These are phyloP conservation scores for Turnix velox DNA, from an alignment of 2,113 vertebrate species.

Conservation along the genomic window DNA sequence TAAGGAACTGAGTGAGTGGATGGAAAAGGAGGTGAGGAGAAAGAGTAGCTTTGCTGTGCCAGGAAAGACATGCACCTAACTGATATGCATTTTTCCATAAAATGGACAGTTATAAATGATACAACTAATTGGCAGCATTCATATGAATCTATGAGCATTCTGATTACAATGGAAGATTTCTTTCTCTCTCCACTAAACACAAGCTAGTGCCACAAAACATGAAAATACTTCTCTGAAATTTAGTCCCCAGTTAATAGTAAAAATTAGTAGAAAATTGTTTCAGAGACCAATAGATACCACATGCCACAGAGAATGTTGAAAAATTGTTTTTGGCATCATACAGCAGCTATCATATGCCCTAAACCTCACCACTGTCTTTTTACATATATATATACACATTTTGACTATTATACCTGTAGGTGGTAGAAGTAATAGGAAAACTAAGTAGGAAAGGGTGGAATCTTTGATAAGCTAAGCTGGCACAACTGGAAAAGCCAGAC, in stretches of 20 bases:
- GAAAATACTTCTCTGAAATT: not conserved
- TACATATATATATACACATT: not conserved
- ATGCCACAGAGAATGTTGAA: not conserved
- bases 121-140: not conserved
- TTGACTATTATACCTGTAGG: not conserved
- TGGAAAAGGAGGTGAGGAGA: not conserved
- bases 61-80: not conserved
- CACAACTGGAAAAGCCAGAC: conserved; percentile 24
- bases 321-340: not conserved
- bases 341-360: not conserved
- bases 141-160: not conserved
- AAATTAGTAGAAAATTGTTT: no score
- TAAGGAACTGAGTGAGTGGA: not conserved
- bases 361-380: not conserved
- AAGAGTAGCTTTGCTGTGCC: not conserved
- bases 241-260: not conserved
- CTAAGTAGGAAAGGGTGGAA: not conserved
- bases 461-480: conserved; percentile 17
- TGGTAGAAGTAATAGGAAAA: conserved; percentile 25
- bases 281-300: not conserved
- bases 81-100: not conserved
- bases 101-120: not conserved
- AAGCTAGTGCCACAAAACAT: not conserved
- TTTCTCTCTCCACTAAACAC: not conserved
- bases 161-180: not conserved